Conservation (phyloP, 1,140 invertebrate genomes). For the Zaprionus inermis region DNA sequence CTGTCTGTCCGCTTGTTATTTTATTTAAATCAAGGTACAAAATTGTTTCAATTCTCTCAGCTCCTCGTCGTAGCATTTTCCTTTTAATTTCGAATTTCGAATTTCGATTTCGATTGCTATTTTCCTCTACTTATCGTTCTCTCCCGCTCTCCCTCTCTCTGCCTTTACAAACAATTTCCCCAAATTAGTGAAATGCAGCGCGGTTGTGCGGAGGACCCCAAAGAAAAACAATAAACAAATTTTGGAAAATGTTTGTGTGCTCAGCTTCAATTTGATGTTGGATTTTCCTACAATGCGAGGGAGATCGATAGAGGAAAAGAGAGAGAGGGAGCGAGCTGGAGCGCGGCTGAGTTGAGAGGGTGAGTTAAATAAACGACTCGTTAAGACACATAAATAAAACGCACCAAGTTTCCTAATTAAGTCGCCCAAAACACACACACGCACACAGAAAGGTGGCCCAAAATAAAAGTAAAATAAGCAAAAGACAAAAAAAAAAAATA, state of each 20-base stretch:
- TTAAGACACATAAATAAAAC: conserved; percentile 80
- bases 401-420: conserved; percentile 79
- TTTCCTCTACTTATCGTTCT: conserved; percentile 30
- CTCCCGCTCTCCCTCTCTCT: conserved; percentile 34
- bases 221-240: conserved; percentile 80
- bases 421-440: conserved; percentile 55
- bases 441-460: conserved; percentile 39
- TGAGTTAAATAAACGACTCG: conserved; percentile 78
- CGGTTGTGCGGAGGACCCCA: conserved; percentile 48
- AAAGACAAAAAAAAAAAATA: conserved; percentile 27
- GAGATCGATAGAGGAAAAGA: not conserved
- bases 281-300: conserved; percentile 14
- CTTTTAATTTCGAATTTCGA: conserved; percentile 41
- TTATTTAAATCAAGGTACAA: conserved; percentile 77
- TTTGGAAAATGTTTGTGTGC: conserved; percentile 61
- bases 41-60: conserved; percentile 66
- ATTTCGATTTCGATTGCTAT: conserved; percentile 30
- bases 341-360: conserved; percentile 27
- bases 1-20: conserved; percentile 48
- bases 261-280: conserved; percentile 58
- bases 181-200: conserved; percentile 50
- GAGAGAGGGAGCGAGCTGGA: not conserved
- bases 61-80: conserved; percentile 18
- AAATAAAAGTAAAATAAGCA: conserved; percentile 54
- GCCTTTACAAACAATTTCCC: not conserved